Conservation (phyloP, 2,113 vertebrate species). For the Colaptes auratus region DNA sequence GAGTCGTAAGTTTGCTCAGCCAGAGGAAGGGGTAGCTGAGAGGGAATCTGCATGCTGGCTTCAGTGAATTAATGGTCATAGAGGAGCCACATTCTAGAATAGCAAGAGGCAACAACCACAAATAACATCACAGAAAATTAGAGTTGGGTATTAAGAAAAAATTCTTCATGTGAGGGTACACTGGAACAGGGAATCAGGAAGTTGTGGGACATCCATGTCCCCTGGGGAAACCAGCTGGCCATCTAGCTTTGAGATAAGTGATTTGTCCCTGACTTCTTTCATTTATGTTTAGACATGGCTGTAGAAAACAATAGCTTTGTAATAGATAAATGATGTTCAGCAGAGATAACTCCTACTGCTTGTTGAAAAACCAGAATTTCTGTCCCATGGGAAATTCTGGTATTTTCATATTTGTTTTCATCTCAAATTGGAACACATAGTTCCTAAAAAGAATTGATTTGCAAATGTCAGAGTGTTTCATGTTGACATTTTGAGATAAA, state of each 20-base stretch:
- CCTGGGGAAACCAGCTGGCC: not conserved
- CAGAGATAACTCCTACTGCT: not conserved
- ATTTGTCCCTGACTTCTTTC: not conserved
- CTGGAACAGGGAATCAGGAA: not conserved
- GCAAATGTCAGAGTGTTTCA: constrained; percentile 50
- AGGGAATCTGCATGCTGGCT: not conserved
- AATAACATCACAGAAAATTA: not conserved
- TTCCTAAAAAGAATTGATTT: constrained; percentile 47
- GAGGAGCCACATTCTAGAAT: not conserved
- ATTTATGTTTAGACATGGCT: not conserved
- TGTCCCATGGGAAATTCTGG: constrained; percentile 39
- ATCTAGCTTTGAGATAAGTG: not conserved
- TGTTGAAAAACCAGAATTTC: constrained; percentile 22
- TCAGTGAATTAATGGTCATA: not conserved
- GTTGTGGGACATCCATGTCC: not conserved
- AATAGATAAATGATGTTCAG: constrained; percentile 6
- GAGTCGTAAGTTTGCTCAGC: not conserved
- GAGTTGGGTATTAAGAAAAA: not conserved
- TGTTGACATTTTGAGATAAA: constrained; percentile 59
- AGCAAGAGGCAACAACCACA: not conserved
- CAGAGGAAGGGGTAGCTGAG: not conserved
- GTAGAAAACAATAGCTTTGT: not conserved
- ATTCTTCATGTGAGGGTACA: not conserved
- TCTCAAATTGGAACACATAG: constrained; percentile 37
- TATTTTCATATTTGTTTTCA: constrained; percentile 61